Evolutionary conservation across 2,797 vertebrate genomes (phyloP).

Genomic region (Trachurus trachurus): DNA sequence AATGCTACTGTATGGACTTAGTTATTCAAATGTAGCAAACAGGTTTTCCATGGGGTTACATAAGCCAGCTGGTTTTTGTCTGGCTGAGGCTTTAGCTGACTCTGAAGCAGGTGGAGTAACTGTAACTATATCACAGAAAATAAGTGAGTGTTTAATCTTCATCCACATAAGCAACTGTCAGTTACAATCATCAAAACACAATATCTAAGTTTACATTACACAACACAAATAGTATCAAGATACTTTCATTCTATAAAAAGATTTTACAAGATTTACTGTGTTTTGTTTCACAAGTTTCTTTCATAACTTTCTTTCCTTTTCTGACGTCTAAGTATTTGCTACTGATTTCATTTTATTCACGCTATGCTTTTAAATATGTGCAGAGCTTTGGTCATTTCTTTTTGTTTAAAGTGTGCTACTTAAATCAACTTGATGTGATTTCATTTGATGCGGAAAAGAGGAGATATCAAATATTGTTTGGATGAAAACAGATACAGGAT

Average conservation of each 20-base stretch:
- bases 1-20: constrained; percentile 2
- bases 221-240: neutral
- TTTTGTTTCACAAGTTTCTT: neutral
- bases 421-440: neutral
- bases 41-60: constrained; percentile 16
- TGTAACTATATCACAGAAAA: neutral
- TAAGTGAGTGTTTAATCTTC: neutral
- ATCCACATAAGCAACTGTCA: neutral
- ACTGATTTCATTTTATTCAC: too few relatives aligned
- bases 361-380: neutral
- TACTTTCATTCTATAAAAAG: too few relatives aligned
- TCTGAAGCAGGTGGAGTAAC: neutral
- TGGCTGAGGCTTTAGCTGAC: too few relatives aligned
- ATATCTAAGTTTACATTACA: neutral
- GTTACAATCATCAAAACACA: neutral
- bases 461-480: constrained; percentile 42
- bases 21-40: neutral
- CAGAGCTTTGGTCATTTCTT: neutral
- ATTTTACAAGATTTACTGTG: too few relatives aligned
- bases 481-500: constrained; percentile 17
- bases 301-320: too few relatives aligned
- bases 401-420: neutral
- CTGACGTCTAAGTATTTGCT: too few relatives aligned
- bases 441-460: neutral
- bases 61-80: constrained; percentile 6